Base-by-base conservation (phyloP, 2,113 vertebrate genomes). In the Dinomys branickii region DNA sequence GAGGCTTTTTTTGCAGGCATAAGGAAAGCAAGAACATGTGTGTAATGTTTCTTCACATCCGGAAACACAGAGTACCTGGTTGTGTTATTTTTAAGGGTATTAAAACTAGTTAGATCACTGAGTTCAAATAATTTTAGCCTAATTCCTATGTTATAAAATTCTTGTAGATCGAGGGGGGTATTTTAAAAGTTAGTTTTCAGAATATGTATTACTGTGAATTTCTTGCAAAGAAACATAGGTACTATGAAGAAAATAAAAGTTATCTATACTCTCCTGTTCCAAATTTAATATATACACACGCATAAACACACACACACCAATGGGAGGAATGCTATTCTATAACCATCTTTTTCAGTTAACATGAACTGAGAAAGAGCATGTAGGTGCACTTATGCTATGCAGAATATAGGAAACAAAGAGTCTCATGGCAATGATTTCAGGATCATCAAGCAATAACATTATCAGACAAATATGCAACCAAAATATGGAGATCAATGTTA, bases 131-230 rank as follows among this genome's bases (percentile, higher is more conserved):
- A 94, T 44, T 11, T 73, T 35, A 95, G 19, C 38, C 38, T 61
- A 88, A 61, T 54, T 28, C 28, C 7, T 90, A n/a, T 89, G 8
- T 84, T 94, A 84, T 38, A 88, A 88, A 88, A 92, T 87, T 59
- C 75, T 87, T 12, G 14, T 6, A 81, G 30, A 26, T 85, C 69
- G 3, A 41, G 84, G 24, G 5, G 2, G 4, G 6, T 88, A 41
- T 67, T 77, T 92, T 71, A 92, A 26, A 61, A 88, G 87, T 47
- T 91, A 11, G 71, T 86, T 94, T 95, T 95, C 28, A 65, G 7
- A 89, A 67, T 89, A 75, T 87, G 11, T 77, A 69, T 54, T 71
- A 88, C 94, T 78, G 4, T 84, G 12, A 73, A 11, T 54, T 90
- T 83, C 28, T 78, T 95, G 83, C 0, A 95, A 93, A 83, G 95